Evolutionary conservation across 2,113 vertebrate species (phyloP), one percentile per base, ranked within the genome.

Genomic region (Gallinago media): DNA sequence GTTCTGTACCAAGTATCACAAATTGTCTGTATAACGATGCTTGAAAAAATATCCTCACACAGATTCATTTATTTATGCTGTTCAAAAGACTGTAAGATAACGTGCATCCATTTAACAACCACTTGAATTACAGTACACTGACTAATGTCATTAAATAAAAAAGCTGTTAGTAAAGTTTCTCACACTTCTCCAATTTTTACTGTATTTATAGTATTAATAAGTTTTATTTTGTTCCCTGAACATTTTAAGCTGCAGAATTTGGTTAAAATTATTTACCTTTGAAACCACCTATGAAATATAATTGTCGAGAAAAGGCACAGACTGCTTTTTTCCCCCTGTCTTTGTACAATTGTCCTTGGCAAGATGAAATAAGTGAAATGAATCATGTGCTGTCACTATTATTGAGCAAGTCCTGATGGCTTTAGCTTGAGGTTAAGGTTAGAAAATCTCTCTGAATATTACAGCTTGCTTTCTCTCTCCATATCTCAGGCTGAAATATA

Each of bases 391-490:
- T 96, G 88, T 94, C 92, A 94, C 29, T 38, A 59, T 87, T 90
- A 88, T 56, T 95, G 82, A 59, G 52, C 80, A 83, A 91, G 27
- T 80, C 19, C 25, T 96, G 72, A 95, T 87, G 70, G 40, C 72
- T 90, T 96, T 95, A 93, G 68, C 83, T 95, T 10, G 82, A 95
- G 72, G 88, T 90, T 94, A 94, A 97, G 73, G 88, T 95, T 90
- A 95, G 59, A 91, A 92, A 97, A 86, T 68, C 44, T 94, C 50
- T 74, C 56, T 89, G 76, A 94, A 94, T 95, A 89, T 91, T 91
- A 68, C 19, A 56, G 68, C 25, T 85, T 89, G 3, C 36, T 84
- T 91, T 90, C 32, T 86, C 23, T 95, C 15, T 77, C 50, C n/a
- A 27, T 80, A 85, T 93, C 32, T 86, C 59, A 73, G 36, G 6